Conservation (phyloP, 1,140 invertebrate genomes). For the Papilio aristodemus region DNA sequence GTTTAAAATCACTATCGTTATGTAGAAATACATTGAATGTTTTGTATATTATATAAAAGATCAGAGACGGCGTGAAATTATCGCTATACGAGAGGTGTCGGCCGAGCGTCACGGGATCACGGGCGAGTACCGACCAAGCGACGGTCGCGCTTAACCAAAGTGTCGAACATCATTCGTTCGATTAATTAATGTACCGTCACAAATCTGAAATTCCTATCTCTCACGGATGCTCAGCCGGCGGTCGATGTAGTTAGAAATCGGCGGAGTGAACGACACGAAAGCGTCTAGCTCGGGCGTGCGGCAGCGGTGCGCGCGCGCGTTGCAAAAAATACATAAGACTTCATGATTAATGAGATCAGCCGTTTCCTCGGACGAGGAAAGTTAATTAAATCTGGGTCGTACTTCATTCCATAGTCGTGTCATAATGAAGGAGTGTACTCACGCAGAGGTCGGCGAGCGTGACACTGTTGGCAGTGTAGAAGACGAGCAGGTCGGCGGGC, state of each 20-base stretch:
- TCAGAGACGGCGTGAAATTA: slow-evolving; percentile 24
- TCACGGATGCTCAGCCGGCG: slow-evolving; percentile 58
- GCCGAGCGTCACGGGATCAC: background rate
- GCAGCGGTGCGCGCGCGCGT: slow-evolving; percentile 44
- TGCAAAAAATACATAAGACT: slow-evolving; percentile 50
- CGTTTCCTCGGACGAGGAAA: slow-evolving; percentile 52
- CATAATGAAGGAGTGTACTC: slow-evolving; percentile 77
- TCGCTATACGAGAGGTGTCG: background rate
- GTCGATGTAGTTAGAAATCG: slow-evolving; percentile 50
- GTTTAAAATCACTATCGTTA: background rate
- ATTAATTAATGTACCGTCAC: slow-evolving; percentile 50
- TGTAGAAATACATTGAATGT: background rate
- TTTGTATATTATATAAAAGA: slow-evolving; percentile 21
- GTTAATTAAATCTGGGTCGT: slow-evolving; percentile 46
- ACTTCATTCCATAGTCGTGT: background rate
- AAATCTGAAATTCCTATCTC: slow-evolving; percentile 65
- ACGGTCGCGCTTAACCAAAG: background rate
- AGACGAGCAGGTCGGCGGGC: slow-evolving; percentile 89
- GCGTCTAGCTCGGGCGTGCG: slow-evolving; percentile 40
- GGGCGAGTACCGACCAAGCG: background rate
- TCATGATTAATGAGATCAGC: slow-evolving; percentile 62
- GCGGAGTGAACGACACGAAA: slow-evolving; percentile 52
- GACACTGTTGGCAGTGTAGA: slow-evolving; percentile 96
- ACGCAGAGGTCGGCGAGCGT: slow-evolving; percentile 91
- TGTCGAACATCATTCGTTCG: slow-evolving; percentile 34